These are phyloP conservation scores for Spialia ferax DNA, from an alignment of 2,888 invertebrate genomes.

Conservation along the genomic window DNA sequence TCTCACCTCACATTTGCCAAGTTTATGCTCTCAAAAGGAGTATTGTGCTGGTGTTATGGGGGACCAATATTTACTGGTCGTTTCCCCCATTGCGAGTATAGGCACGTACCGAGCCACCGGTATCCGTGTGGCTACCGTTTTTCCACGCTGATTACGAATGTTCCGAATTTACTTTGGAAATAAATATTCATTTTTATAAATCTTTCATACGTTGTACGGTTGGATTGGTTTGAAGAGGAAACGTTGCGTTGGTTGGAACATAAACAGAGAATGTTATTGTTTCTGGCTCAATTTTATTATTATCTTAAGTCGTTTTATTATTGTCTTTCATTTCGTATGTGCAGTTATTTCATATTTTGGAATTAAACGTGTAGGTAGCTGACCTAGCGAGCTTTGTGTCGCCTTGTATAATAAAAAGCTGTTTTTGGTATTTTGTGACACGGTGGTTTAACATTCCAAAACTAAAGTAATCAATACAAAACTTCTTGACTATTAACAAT, in stretches of 20 bases:
- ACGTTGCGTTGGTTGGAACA: slow-evolving; percentile 21
- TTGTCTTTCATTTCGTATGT: not conserved
- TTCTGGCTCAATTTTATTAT: slow-evolving; percentile 8
- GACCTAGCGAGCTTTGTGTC: no score
- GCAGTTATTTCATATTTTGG: not conserved
- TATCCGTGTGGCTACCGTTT: slow-evolving; percentile 76
- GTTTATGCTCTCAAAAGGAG: slow-evolving; percentile 28
- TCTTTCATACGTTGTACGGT: slow-evolving; percentile 22
- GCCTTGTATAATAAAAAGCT: no score
- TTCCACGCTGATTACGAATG: slow-evolving; percentile 73
- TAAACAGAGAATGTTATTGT: slow-evolving; percentile 17
- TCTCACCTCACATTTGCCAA: slow-evolving; percentile 26
- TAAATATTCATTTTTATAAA: slow-evolving; percentile 23
- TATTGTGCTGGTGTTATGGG: slow-evolving; percentile 33
- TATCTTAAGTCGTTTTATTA: not conserved
- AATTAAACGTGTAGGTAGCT: no score
- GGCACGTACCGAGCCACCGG: slow-evolving; percentile 68
- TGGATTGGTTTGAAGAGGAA: slow-evolving; percentile 20
- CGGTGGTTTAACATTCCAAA: no score
- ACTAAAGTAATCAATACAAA: no score
- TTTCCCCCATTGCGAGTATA: slow-evolving; percentile 62
- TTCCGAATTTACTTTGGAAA: slow-evolving; percentile 29
- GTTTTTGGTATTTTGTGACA: no score
- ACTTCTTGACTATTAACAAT: no score
- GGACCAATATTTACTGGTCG: slow-evolving; percentile 55